A percentile compares a stretch with the other conserved stretches of the same genome.
Conservation (phyloP, 2,888 invertebrate genomes). For the Drosophila mettleri region DNA sequence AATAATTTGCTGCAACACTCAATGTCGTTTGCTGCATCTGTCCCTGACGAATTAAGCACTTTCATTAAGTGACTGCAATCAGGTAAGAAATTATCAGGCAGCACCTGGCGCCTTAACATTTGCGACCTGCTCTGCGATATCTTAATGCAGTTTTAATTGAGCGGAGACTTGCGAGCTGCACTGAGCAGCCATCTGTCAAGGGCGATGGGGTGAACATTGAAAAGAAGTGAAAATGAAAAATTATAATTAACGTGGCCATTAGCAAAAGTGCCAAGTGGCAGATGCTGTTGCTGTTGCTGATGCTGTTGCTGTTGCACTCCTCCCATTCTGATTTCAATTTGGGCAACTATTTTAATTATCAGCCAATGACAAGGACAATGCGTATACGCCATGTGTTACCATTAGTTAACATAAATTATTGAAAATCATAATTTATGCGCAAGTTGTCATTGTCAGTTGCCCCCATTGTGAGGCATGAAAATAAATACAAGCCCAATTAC, state of each 20-base stretch:
- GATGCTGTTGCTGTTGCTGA: conserved; percentile 30
- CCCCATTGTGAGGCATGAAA: conserved; percentile 16
- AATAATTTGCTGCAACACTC: conserved; percentile 9
- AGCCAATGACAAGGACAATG: conserved; percentile 48
- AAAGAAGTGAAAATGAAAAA: conserved; percentile 60
- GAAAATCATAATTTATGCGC: conserved; percentile 74
- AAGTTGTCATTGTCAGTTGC: conserved; percentile 66
- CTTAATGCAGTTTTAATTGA: conserved; percentile 80
- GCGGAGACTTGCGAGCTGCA: conserved; percentile 43
- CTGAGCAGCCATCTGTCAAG: conserved; percentile 44
- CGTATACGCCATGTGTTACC: conserved; percentile 73
- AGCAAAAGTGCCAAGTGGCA: conserved; percentile 28
- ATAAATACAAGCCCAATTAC: conserved; percentile 22
- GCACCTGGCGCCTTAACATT: conserved; percentile 64
- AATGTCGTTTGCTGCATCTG: conserved; percentile 34
- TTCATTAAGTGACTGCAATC: conserved; percentile 78
- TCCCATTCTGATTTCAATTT: conserved; percentile 15
- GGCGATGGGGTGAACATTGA: conserved; percentile 51
- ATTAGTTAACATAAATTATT: conserved; percentile 75
- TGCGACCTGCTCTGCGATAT: conserved; percentile 49
- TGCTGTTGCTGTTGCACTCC: conserved; percentile 6
- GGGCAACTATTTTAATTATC: conserved; percentile 36
- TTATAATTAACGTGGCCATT: conserved; percentile 72
- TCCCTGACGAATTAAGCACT: conserved; percentile 63
- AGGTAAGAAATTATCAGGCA: conserved; percentile 63